These are phyloP conservation scores for Sebastes trivittatus DNA, from an alignment of 2,797 vertebrate species.

Conservation along the genomic window DNA sequence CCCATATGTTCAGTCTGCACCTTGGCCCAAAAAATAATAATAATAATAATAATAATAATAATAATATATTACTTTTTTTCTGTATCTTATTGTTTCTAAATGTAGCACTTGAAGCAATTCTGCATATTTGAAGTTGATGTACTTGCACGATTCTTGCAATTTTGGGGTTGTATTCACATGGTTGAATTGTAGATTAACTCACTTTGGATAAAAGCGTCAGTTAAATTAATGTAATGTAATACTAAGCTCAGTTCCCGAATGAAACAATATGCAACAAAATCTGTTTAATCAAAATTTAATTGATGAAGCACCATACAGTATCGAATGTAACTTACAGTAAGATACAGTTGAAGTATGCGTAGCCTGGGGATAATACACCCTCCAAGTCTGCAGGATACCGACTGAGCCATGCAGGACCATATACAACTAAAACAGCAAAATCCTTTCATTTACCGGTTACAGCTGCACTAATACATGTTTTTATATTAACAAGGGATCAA, in stretches of 20 bases:
- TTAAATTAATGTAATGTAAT: not conserved
- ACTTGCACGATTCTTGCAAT: not conserved
- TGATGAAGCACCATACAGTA: not conserved
- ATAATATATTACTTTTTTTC: not conserved
- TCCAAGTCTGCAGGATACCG: not conserved
- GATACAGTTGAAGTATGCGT: not conserved
- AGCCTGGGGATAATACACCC: not conserved
- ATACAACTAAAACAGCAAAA: not conserved
- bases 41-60: no score
- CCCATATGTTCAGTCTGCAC: not conserved
- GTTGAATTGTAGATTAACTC: not conserved
- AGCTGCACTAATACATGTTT: not conserved
- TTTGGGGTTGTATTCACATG: not conserved
- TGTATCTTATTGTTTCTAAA: not conserved
- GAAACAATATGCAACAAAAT: not conserved
- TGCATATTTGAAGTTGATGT: not conserved
- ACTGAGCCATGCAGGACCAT: not conserved
- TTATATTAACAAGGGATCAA: not conserved
- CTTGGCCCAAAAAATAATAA: not conserved
- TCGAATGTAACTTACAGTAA: not conserved
- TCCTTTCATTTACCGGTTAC: constrained; percentile 21
- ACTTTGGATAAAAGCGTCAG: not conserved
- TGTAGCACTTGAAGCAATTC: not conserved
- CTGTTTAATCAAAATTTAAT: not conserved
- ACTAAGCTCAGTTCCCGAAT: not conserved